Evolutionary conservation across 2,888 invertebrate genomes (phyloP).

Genomic region (Nephrotoma appendiculata): DNA sequence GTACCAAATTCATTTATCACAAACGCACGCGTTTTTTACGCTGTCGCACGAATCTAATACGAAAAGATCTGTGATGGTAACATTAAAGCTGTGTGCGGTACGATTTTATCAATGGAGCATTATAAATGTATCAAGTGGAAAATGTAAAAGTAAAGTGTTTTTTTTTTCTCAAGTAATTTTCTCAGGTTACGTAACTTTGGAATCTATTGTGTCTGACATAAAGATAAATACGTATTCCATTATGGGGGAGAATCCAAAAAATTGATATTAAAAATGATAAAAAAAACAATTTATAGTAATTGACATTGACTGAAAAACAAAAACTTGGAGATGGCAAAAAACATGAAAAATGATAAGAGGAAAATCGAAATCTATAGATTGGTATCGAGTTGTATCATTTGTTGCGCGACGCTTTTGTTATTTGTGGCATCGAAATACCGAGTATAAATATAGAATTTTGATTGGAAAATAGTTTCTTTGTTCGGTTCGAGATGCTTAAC

Average conservation of each 20-base stretch:
- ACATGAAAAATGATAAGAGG: not conserved
- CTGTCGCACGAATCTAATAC: too few relatives aligned
- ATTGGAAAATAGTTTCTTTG: not conserved
- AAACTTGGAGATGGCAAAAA: not conserved
- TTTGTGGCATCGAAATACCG: not conserved
- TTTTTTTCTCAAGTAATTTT: not conserved
- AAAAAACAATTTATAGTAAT: not conserved
- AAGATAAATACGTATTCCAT: not conserved
- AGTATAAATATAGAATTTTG: not conserved
- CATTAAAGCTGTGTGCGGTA: too few relatives aligned
- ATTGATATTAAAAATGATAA: not conserved
- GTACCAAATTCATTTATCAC: not conserved
- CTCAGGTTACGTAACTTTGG: not conserved
- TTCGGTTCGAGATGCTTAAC: not conserved
- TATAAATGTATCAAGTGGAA: not conserved
- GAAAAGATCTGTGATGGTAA: too few relatives aligned
- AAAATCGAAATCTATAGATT: not conserved
- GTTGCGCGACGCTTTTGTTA: not conserved
- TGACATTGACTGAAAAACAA: not conserved
- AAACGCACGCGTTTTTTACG: not conserved
- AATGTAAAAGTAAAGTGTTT: not conserved
- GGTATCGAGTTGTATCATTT: not conserved
- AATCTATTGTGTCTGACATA: not conserved
- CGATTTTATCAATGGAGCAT: too few relatives aligned
- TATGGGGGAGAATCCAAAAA: not conserved